Evolutionary conservation across 2,113 vertebrate genomes (phyloP).

Genomic region (Xenopus tropicalis): DNA sequence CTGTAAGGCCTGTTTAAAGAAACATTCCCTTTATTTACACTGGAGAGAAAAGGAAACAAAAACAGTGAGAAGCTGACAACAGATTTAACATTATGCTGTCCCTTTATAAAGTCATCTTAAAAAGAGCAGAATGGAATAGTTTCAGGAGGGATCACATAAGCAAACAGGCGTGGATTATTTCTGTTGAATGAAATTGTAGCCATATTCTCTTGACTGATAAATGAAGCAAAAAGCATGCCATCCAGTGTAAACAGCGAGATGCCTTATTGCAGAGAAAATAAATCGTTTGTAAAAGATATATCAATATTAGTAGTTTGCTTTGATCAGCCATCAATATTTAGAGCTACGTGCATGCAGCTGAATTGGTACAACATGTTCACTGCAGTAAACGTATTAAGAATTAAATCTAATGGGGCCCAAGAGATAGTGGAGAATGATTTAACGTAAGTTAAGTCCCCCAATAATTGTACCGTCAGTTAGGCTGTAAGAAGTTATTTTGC

Average conservation of each 20-base stretch:
- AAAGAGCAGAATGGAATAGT: background rate
- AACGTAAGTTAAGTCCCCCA: no score
- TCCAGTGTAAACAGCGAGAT: background rate
- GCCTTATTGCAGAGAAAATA: slow-evolving; percentile 6
- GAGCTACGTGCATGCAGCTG: no score
- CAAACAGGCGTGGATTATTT: background rate
- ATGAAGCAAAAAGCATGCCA: background rate
- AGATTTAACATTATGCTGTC: slow-evolving; percentile 15
- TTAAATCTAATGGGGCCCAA: no score
- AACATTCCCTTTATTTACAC: slow-evolving; percentile 25
- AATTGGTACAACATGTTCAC: no score
- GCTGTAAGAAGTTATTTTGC: no score
- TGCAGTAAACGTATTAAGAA: no score
- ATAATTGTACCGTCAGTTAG: no score
- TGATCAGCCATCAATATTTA: background rate
- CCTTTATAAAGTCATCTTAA: background rate
- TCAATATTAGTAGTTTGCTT: background rate
- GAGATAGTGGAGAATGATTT: no score
- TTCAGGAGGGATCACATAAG: background rate
- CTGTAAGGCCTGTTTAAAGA: slow-evolving; percentile 39
- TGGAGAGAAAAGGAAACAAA: background rate
- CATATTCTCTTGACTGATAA: background rate
- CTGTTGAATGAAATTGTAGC: background rate
- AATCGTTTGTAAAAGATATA: background rate
- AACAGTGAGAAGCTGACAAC: slow-evolving; percentile 16